Percentiles rank a stretch among this genome's conserved stretches.
Evolutionary conservation across 2,888 invertebrate genomes (phyloP).

Genomic region (Monopis laevigella): DNA sequence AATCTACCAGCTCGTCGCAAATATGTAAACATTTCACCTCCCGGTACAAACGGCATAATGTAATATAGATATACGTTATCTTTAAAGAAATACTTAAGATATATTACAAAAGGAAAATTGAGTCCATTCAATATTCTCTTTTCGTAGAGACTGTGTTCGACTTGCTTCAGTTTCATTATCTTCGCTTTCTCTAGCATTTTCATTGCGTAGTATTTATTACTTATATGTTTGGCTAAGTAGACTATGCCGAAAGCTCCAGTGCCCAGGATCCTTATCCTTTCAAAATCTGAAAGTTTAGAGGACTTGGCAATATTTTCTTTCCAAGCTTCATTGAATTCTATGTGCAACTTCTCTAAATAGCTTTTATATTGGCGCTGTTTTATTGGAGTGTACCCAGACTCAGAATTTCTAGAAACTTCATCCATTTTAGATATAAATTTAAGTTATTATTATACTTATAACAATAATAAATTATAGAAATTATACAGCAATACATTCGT

Average conservation of each 20-base stretch:
- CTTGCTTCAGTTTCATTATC: constrained; percentile 87
- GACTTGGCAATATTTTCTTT: constrained; percentile 29
- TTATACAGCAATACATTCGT: too few relatives aligned
- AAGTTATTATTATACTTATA: too few relatives aligned
- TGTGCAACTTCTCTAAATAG: constrained; percentile 40
- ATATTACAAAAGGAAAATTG: constrained; percentile 88
- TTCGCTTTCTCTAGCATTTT: constrained; percentile 89
- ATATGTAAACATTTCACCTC: constrained; percentile 88
- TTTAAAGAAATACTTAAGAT: constrained; percentile 86
- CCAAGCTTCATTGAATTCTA: constrained; percentile 47
- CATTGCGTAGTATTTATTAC: constrained; percentile 79
- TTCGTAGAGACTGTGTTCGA: constrained; percentile 89
- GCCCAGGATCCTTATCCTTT: constrained; percentile 78
- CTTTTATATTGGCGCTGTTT: constrained; percentile 44
- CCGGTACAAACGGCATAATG: constrained; percentile 82
- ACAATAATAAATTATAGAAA: too few relatives aligned
- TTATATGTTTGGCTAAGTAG: constrained; percentile 71
- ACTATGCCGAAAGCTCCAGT: constrained; percentile 93
- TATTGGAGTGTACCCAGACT: constrained; percentile 31
- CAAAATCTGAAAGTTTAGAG: constrained; percentile 70
- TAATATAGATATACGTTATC: constrained; percentile 87
- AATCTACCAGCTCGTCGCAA: constrained; percentile 72
- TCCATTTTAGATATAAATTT: too few relatives aligned
- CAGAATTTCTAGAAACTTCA: not conserved
- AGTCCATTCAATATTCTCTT: constrained; percentile 87